phyloP scores from a whole-genome alignment of 1,140 invertebrate species.

The Neodiprion pinetum region DNA sequence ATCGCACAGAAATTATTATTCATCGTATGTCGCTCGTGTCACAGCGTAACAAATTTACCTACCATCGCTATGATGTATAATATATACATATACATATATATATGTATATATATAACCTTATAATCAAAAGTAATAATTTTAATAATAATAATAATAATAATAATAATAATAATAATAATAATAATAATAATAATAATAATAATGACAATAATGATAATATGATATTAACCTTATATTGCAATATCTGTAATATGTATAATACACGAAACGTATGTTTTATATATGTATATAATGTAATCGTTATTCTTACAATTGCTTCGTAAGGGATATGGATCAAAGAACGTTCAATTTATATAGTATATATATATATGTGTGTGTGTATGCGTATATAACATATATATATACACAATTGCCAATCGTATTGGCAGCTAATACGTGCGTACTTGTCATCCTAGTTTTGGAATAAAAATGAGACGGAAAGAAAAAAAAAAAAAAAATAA shows the following conservation, averaged over 20 bases:
- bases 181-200: constrained; percentile 17
- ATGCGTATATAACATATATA: no score
- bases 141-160: constrained; percentile 17
- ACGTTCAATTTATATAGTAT: constrained; percentile 1
- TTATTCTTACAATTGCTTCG: constrained; percentile 60
- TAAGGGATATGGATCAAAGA: constrained; percentile 61
- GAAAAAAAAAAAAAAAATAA: no score
- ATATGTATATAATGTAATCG: constrained; percentile 53
- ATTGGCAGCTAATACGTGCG: no score
- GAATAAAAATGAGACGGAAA: no score
- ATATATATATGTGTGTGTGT: background rate
- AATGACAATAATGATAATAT: constrained; percentile 16
- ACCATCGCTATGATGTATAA: no score
- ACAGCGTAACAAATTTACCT: no score
- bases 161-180: constrained; percentile 19
- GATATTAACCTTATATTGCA: constrained; percentile 3
- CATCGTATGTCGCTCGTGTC: no score
- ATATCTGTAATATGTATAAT: constrained; percentile 13
- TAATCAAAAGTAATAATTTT: constrained; percentile 17
- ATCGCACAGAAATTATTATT: no score
- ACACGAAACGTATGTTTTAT: constrained; percentile 20
- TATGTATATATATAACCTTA: constrained; percentile 20
- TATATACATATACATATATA: background rate
- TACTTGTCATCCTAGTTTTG: no score
- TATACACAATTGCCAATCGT: no score